These are phyloP conservation scores for Trachelus stipa DNA, from an alignment of 2,888 invertebrate species.

Conservation along the genomic window DNA sequence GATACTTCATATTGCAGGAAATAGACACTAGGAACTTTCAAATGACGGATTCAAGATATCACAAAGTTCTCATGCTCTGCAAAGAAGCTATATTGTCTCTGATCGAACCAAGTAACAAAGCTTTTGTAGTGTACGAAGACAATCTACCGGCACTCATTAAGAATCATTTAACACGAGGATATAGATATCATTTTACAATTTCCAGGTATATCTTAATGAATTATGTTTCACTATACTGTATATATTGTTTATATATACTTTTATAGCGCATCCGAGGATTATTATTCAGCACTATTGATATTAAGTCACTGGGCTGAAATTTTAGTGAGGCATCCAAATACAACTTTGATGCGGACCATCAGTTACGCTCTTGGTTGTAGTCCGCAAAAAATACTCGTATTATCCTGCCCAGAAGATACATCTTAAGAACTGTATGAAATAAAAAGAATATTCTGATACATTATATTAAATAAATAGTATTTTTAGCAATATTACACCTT, in stretches of 20 bases:
- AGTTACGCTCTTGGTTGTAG: constrained; percentile 34
- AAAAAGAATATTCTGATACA: background rate
- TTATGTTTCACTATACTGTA: background rate
- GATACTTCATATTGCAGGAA: constrained; percentile 16
- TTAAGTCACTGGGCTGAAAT: constrained; percentile 39
- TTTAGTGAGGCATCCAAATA: constrained; percentile 34
- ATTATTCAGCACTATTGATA: constrained; percentile 36
- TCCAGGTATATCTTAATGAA: constrained; percentile 33
- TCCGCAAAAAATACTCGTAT: constrained; percentile 32
- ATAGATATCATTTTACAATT: constrained; percentile 35
- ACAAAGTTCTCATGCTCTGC: constrained; percentile 35
- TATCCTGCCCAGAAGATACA: constrained; percentile 27
- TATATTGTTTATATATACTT: background rate
- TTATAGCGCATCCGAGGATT: constrained; percentile 26
- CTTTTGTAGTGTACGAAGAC: constrained; percentile 36
- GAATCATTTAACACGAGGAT: constrained; percentile 35
- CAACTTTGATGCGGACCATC: constrained; percentile 38
- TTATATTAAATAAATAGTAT: background rate
- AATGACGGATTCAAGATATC: constrained; percentile 26
- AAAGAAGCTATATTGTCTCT: constrained; percentile 42
- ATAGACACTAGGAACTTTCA: constrained; percentile 3
- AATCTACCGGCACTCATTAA: constrained; percentile 32
- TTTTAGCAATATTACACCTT: background rate
- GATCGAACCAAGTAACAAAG: constrained; percentile 45
- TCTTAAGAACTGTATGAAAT: background rate